Conservation (phyloP, 2,113 vertebrate species). For the Piprites chloris region DNA sequence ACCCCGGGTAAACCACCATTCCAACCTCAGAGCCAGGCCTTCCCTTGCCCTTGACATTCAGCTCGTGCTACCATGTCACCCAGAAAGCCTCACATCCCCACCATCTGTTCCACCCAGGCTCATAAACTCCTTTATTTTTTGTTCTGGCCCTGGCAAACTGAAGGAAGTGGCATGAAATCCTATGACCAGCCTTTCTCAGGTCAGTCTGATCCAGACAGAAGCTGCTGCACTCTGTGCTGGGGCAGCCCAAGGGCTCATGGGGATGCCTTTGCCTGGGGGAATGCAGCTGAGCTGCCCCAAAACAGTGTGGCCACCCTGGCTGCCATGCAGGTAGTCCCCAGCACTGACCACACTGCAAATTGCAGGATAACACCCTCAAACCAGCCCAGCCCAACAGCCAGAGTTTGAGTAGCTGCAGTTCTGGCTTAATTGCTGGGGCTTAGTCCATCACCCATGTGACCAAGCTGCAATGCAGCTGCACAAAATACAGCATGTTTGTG, state of each 20-base stretch:
- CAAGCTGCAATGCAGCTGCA: neutral
- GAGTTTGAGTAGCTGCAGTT: neutral
- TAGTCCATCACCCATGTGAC: neutral
- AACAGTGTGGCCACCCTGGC: neutral
- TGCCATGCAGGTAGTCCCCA: neutral
- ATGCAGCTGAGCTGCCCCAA: neutral
- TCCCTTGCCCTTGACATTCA: neutral
- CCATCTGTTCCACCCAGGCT: neutral
- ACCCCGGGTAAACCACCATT: neutral
- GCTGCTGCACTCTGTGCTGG: neutral
- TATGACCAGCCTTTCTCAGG: neutral
- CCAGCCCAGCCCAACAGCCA: neutral
- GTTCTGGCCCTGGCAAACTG: neutral
- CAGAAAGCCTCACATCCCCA: neutral
- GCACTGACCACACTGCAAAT: neutral
- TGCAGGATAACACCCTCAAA: neutral
- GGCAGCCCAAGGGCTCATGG: neutral
- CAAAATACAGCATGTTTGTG: neutral
- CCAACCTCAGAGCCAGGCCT: neutral
- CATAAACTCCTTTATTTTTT: neutral
- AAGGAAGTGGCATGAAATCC: neutral
- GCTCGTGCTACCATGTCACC: rapidly evolving
- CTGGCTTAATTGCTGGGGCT: neutral
- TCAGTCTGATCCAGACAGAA: neutral
- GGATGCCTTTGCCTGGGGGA: neutral